phyloP scores from a whole-genome alignment of 2,113 vertebrate genomes.

The Vimba vimba region DNA sequence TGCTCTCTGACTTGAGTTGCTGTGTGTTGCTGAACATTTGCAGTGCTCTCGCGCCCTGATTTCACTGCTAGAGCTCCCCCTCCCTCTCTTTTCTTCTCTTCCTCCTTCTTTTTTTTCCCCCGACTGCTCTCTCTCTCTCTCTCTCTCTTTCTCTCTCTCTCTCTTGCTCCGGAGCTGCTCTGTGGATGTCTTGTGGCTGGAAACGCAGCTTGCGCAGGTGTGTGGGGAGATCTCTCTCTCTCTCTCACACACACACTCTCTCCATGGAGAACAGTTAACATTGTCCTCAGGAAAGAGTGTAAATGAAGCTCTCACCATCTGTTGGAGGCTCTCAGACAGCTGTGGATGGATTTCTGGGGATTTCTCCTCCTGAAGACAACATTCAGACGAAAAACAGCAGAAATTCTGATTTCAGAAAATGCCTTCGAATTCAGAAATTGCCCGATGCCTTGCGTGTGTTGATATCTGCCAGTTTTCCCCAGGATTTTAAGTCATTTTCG shows the following conservation, averaged over 20 bases:
- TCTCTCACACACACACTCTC: conserved; percentile 45
- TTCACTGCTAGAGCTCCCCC: conserved; percentile 4
- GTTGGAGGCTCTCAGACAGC: conserved; percentile 16
- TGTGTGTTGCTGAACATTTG: not conserved
- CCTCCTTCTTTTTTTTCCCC: not conserved
- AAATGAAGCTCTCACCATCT: conserved; percentile 9
- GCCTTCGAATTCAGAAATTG: not conserved
- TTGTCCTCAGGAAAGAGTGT: conserved; percentile 45
- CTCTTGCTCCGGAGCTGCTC: conserved; percentile 70
- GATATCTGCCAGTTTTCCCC: conserved; percentile 40
- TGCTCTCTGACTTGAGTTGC: not conserved
- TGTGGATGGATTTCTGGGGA: conserved; percentile 5
- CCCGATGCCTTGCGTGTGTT: not conserved
- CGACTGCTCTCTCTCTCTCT: not conserved
- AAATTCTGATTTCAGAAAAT: conserved; percentile 8
- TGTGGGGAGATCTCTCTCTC: conserved; percentile 9
- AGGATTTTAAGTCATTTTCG: conserved; percentile 55
- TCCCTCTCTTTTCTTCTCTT: conserved; percentile 10
- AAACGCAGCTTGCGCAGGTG: conserved; percentile 57
- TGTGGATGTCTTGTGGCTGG: conserved; percentile 72
- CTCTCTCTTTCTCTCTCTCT: conserved; percentile 52
- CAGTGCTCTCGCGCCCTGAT: conserved; percentile 8
- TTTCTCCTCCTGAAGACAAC: not conserved
- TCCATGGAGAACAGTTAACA: not conserved
- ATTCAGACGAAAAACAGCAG: not conserved